Conservation (phyloP, 2,797 vertebrate species). For the Onychomys leucogaster region DNA sequence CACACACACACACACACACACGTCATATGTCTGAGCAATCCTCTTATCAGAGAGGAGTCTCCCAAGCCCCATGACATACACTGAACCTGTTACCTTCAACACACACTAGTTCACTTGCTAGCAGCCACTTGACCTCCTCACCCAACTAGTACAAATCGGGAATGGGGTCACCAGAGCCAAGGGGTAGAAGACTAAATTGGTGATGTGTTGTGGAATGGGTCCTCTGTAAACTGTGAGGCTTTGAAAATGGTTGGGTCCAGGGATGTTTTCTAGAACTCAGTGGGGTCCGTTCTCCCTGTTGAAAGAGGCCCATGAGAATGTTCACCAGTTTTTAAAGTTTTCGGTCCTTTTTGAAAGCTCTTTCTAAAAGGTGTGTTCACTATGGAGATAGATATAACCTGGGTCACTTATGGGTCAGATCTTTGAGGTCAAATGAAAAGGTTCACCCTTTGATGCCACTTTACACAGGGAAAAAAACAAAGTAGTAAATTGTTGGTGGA, state of each 20-base stretch:
- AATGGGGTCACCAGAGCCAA: rapidly evolving
- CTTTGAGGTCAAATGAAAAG: not conserved
- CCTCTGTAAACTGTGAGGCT: not conserved
- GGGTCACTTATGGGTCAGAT: not conserved
- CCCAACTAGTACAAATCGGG: not conserved
- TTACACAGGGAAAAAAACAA: not conserved
- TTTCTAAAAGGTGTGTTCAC: not conserved
- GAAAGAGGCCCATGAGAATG: not conserved
- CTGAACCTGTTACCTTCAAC: not conserved
- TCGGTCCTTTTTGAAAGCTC: not conserved
- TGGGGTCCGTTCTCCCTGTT: not conserved
- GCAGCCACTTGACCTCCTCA: not conserved
- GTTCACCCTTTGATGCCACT: not conserved
- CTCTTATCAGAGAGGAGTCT: not conserved
- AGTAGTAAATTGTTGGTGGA: not conserved
- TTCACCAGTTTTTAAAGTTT: not conserved
- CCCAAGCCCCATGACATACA: not conserved
- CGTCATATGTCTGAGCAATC: not conserved
- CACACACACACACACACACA: not conserved
- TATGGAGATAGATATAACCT: not conserved
- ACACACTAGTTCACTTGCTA: not conserved
- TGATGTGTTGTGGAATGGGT: not conserved
- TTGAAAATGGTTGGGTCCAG: too few relatives aligned
- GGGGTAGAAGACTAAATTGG: not conserved
- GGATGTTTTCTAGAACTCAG: not conserved